Conservation (phyloP, 30 jellyfish, hydroid and myxozoan genomes). For the Chironex yamaguchii region DNA sequence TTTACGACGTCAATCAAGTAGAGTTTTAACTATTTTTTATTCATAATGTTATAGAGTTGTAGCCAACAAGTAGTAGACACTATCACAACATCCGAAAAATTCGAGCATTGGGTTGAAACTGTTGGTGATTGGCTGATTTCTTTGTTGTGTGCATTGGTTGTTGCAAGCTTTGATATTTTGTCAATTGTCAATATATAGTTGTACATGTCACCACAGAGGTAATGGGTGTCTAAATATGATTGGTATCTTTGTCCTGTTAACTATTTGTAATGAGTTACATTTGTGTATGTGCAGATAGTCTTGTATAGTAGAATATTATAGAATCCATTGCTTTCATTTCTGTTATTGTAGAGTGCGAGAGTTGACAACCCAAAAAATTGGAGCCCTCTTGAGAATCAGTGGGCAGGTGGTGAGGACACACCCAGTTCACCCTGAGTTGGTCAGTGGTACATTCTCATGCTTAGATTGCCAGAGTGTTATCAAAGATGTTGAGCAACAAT, state of each 20-base stretch:
- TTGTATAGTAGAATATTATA: too few species aligned
- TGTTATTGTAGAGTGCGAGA: slow-evolving; percentile 88
- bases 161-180: too few species aligned
- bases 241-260: not conserved
- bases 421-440: slow-evolving; percentile 99
- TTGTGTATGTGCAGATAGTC: not conserved
- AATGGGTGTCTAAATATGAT: not conserved
- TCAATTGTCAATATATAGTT: too few species aligned
- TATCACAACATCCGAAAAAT: too few species aligned
- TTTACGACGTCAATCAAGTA: too few species aligned
- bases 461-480: slow-evolving; percentile 95
- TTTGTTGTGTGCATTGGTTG: too few species aligned
- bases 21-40: too few species aligned
- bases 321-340: not conserved
- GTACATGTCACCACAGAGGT: too few species aligned
- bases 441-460: slow-evolving; percentile 96
- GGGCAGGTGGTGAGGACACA: slow-evolving; percentile 99
- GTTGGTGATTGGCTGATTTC: too few species aligned
- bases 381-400: slow-evolving; percentile 90
- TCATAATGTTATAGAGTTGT: too few species aligned
- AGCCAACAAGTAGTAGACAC: too few species aligned
- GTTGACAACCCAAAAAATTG: slow-evolving; percentile 94
- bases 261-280: not conserved
- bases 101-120: too few species aligned
- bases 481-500: slow-evolving; percentile 97